Evolutionary conservation across 2,888 invertebrate species (phyloP), one percentile per base, ranked within the genome.

Genomic region (Chaetoderma sp.): DNA sequence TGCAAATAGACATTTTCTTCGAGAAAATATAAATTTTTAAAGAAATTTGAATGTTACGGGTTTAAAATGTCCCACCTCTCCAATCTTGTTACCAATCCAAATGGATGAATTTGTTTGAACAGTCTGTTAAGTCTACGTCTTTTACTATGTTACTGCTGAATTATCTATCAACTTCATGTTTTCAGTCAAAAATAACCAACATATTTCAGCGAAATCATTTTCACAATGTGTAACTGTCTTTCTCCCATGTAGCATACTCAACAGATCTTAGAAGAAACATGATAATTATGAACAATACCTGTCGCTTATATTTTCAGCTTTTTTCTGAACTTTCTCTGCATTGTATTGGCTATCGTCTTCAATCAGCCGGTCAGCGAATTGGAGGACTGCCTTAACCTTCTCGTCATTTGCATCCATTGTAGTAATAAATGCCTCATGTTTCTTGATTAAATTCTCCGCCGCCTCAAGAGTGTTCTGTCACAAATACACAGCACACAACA

Each of bases 371-470:
- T 93, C 92, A 68, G 98, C 96, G 86, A 98, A 98, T 86, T 95
- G 94, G 0, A 96, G 93, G 47, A 99, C 94, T 0, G 93, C 93
- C 86, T 98, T 97, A 84, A 99, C 95, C 89, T 99, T 99, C 86
- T 99, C 99, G 86, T 99, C 99, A 88, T 99, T 99, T 16, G 99
- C 99, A 87, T 99, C 98, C 96, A 99, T 97, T 4, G 98, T 98
- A 0, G 98, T 98, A 80, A 98, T 92, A 91, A 99, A 98, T 0
- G 98, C 96, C 87, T 99, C 98, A 88, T 99, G 97, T 54, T 96
- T 93, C 88, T 99, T 99, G 83, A 98, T 92, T 84, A 94, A 90
- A 86, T 96, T 96, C 87, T 99, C 99, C 30, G 98, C 99, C 86
- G 98, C 96, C 87, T 99, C 99, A 77, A 99, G 89, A 84, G 94